Evolutionary conservation across 2,113 vertebrate genomes (phyloP).

Genomic region (Phrynosoma blainvillii): DNA sequence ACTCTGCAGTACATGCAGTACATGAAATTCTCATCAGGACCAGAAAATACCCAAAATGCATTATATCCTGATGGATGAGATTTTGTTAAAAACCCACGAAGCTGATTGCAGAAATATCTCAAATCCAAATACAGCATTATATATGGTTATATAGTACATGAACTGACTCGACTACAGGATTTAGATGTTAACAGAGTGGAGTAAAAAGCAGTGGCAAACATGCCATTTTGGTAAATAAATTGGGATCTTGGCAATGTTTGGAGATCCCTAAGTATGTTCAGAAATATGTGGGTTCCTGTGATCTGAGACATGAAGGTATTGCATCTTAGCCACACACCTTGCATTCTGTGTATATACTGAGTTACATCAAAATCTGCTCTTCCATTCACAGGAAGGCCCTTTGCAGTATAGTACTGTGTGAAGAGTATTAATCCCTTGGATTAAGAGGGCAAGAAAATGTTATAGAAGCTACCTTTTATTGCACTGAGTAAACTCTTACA

Average conservation of each 20-base stretch:
- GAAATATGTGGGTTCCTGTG: neutral
- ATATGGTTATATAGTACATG: neutral
- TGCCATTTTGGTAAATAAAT: neutral
- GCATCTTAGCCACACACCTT: neutral
- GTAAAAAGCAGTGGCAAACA: neutral
- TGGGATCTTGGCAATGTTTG: neutral
- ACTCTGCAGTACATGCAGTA: too few species aligned
- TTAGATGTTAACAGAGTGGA: neutral
- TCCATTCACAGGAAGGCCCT: neutral
- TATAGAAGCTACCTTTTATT: neutral
- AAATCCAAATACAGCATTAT: neutral
- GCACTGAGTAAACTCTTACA: neutral
- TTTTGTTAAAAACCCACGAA: neutral
- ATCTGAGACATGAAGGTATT: neutral
- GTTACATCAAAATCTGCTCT: neutral
- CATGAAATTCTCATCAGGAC: too few species aligned
- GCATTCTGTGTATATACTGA: neutral
- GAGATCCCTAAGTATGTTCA: neutral
- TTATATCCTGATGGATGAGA: too few species aligned
- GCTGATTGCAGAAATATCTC: neutral
- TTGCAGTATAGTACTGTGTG: neutral
- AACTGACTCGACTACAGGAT: neutral
- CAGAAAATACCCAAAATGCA: too few species aligned
- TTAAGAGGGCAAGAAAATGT: neutral
- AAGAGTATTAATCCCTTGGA: neutral